These are phyloP conservation scores for Erpornis zantholeuca DNA, from an alignment of 2,113 vertebrate genomes.

Conservation along the genomic window DNA sequence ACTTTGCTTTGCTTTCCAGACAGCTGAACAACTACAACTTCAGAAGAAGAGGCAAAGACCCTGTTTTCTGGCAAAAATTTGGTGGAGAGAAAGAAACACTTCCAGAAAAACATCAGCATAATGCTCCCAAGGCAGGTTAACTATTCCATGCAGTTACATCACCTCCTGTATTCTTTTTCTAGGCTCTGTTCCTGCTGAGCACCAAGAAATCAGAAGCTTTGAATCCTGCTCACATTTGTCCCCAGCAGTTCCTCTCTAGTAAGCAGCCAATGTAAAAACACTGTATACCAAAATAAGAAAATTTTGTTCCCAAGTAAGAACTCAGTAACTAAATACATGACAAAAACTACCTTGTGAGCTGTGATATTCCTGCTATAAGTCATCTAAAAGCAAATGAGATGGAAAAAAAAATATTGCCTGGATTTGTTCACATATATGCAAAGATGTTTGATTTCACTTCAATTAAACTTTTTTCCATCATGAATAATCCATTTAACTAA, in stretches of 20 bases:
- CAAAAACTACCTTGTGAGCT: not conserved
- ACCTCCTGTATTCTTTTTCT: not conserved
- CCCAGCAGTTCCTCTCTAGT: not conserved
- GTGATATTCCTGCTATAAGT: not conserved
- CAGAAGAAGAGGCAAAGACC: not conserved
- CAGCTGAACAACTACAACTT: not conserved
- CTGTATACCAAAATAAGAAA: not conserved
- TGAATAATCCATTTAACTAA: slow-evolving; percentile 27
- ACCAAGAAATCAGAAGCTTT: not conserved
- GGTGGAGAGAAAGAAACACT: not conserved
- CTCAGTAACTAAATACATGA: not conserved
- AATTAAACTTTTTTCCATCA: not conserved
- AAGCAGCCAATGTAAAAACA: not conserved
- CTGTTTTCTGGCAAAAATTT: not conserved
- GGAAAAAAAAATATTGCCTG: not conserved
- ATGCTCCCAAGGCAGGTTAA: not conserved
- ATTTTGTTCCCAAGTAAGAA: not conserved
- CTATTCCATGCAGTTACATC: not conserved
- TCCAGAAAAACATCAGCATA: not conserved
- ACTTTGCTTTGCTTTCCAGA: not conserved
- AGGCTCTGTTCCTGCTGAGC: not conserved
- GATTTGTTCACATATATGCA: not conserved
- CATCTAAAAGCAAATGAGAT: not conserved
- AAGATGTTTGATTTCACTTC: not conserved
- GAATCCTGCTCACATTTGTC: not conserved